These are phyloP conservation scores for Neelides sp. DNA, from an alignment of 1,140 invertebrate genomes.

Conservation along the genomic window DNA sequence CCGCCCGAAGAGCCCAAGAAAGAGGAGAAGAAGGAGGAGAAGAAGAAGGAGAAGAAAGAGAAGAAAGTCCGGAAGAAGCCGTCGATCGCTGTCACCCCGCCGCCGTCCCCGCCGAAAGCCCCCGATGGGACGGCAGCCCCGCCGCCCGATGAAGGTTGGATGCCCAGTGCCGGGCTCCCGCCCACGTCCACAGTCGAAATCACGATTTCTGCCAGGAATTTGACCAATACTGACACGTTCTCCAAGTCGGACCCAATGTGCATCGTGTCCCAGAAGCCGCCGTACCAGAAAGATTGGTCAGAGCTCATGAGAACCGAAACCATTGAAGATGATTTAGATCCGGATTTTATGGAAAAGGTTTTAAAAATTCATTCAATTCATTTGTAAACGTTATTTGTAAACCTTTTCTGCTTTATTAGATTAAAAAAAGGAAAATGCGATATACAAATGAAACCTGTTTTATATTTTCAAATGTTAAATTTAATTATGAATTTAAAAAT, in stretches of 20 bases:
- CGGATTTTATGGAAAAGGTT: slow-evolving; percentile 45
- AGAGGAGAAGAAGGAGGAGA: no score
- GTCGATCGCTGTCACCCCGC: no score
- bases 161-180: slow-evolving; percentile 13
- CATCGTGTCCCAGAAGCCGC: slow-evolving; percentile 39
- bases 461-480: no score
- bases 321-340: slow-evolving; percentile 45
- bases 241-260: slow-evolving; percentile 52
- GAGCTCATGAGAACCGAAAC: slow-evolving; percentile 48
- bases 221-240: slow-evolving; percentile 46
- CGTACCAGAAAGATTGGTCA: slow-evolving; percentile 40
- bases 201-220: slow-evolving; percentile 35
- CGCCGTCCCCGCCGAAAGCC: no score
- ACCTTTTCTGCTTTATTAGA: neutral
- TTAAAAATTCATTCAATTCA: no score
- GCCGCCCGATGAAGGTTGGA: no score
- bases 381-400: neutral
- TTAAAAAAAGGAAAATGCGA: neutral
- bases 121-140: no score
- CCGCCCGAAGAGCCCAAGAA: no score
- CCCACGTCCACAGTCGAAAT: slow-evolving; percentile 27
- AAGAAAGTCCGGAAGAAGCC: no score
- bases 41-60: no score
- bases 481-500: no score
- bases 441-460: no score